phyloP scores from a whole-genome alignment of 1,140 invertebrate genomes.

The Heliconius eleuchia region DNA sequence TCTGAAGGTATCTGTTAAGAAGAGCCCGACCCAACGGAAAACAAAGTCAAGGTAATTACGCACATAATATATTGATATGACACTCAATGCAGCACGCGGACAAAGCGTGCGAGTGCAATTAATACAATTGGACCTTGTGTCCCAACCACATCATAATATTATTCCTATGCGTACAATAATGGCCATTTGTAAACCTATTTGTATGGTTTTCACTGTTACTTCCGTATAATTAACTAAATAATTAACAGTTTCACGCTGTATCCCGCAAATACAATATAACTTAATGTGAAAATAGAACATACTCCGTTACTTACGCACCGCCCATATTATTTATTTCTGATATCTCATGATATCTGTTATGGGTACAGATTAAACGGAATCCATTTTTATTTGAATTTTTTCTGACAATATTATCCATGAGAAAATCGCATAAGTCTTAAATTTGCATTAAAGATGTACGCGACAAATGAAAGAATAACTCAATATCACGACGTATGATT shows the following conservation, averaged over 20 bases:
- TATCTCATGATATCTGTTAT: too few species aligned
- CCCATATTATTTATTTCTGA: too few species aligned
- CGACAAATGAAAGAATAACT: too few species aligned
- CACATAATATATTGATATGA: conserved; percentile 12
- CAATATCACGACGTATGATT: too few species aligned
- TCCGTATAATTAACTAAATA: neutral
- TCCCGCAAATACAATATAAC: too few species aligned
- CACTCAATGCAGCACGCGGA: conserved; percentile 27
- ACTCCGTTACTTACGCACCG: too few species aligned
- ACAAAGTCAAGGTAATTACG: neutral
- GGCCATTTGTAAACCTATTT: neutral
- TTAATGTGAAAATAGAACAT: neutral
- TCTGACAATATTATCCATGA: too few species aligned
- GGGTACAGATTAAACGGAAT: too few species aligned
- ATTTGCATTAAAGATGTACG: too few species aligned
- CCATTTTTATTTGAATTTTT: too few species aligned
- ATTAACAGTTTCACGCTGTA: too few species aligned
- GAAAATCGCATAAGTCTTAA: too few species aligned
- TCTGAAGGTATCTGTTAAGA: neutral
- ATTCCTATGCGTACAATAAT: conserved; percentile 18
- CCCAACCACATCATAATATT: conserved; percentile 35
- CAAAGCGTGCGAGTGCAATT: conserved; percentile 43
- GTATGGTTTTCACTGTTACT: neutral
- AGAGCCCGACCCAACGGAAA: neutral
- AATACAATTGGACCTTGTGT: conserved; percentile 50